phyloP scores from a whole-genome alignment of 2,113 vertebrate species.

The Ictalurus punctatus region DNA sequence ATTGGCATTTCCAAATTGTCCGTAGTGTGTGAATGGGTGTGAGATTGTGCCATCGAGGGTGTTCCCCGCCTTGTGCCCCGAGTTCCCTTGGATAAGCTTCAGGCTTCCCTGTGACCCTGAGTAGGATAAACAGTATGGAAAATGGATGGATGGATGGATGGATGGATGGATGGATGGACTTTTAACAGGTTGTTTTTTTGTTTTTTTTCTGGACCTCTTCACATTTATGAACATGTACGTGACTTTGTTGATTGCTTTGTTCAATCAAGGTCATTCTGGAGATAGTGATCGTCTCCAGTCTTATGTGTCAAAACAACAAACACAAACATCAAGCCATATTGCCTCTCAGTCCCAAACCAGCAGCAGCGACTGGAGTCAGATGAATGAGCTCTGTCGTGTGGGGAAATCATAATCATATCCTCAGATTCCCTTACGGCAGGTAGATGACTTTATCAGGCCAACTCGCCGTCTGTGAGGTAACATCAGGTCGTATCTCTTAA shows the following conservation, averaged over 20 bases:
- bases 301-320: slow-evolving; percentile 45
- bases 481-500: slow-evolving; percentile 60
- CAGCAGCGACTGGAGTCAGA: slow-evolving; percentile 69
- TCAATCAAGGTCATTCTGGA: slow-evolving; percentile 42
- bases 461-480: slow-evolving; percentile 63
- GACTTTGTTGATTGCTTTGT: slow-evolving; percentile 10
- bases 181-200: no score
- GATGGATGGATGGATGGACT: no score
- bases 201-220: background rate
- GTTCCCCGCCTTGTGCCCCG: no score
- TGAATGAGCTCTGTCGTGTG: slow-evolving; percentile 72
- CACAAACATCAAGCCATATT: slow-evolving; percentile 48
- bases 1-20: no score
- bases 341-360: slow-evolving; percentile 37
- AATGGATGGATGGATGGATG: no score
- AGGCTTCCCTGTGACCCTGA: no score
- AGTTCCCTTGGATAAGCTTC: no score
- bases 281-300: background rate
- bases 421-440: slow-evolving; percentile 64
- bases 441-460: slow-evolving; percentile 67
- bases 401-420: slow-evolving; percentile 75
- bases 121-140: no score
- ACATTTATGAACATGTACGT: background rate
- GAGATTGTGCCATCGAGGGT: no score
- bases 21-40: no score